Percentiles rank a stretch among this genome's conserved stretches.
These are phyloP conservation scores for Manacus vitellinus DNA, from an alignment of 2,113 vertebrate genomes.

Conservation along the genomic window DNA sequence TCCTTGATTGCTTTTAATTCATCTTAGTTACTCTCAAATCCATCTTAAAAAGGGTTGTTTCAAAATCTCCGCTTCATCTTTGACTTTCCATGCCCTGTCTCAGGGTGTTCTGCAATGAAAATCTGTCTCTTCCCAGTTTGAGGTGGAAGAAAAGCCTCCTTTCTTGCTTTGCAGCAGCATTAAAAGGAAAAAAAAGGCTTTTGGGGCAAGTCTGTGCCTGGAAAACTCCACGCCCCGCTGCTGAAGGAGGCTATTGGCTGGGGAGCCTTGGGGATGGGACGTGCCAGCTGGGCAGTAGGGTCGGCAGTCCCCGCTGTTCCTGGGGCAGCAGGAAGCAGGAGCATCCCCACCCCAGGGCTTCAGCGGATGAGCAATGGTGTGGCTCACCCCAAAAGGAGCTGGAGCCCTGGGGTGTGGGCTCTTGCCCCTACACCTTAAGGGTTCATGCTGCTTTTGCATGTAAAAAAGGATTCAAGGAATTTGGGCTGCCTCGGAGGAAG, in stretches of 20 bases:
- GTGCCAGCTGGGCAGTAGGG: background rate
- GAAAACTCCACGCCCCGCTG: background rate
- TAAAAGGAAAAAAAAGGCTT: background rate
- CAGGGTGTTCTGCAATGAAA: background rate
- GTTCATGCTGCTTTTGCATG: background rate
- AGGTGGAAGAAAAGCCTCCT: background rate
- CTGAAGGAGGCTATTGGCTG: background rate
- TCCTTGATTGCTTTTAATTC: background rate
- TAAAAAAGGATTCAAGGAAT: conserved; percentile 32
- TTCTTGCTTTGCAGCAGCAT: background rate
- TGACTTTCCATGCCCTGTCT: background rate
- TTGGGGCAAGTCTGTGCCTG: background rate
- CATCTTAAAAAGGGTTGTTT: background rate
- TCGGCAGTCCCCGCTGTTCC: background rate
- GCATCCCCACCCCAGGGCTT: background rate
- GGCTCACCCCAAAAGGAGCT: conserved; percentile 40
- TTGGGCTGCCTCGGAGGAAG: background rate
- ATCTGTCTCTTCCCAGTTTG: background rate
- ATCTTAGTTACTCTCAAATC: background rate
- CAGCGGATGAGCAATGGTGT: background rate
- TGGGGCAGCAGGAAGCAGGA: background rate
- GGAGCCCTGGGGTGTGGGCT: background rate
- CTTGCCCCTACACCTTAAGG: background rate
- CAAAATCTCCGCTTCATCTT: background rate
- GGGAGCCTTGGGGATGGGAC: background rate